These are phyloP conservation scores for Muscicapa striata DNA, from an alignment of 2,797 vertebrate species.

Conservation along the genomic window DNA sequence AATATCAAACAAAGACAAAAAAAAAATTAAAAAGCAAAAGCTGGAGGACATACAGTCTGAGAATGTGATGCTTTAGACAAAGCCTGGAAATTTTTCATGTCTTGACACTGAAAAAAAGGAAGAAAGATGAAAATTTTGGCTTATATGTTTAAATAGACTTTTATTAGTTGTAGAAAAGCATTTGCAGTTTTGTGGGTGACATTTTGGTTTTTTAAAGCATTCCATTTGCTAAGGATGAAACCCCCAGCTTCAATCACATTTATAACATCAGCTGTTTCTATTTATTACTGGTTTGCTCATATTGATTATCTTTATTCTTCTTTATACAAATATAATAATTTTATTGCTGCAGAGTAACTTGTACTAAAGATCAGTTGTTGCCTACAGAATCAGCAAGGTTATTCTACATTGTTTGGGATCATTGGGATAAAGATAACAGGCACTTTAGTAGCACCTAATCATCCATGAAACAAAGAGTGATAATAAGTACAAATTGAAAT, in stretches of 20 bases:
- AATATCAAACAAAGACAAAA: not conserved
- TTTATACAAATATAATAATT: not conserved
- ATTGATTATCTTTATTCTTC: not conserved
- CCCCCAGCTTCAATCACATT: not conserved
- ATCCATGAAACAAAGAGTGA: not conserved
- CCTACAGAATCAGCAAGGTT: not conserved
- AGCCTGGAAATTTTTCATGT: not conserved
- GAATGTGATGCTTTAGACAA: not conserved
- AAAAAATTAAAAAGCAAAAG: fast-evolving
- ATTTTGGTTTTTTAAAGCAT: not conserved
- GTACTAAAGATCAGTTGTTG: not conserved
- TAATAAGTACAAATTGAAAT: conserved; percentile 13
- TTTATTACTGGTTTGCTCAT: not conserved
- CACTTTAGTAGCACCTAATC: not conserved
- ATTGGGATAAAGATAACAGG: not conserved
- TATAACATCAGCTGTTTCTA: not conserved
- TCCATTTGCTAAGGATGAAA: not conserved
- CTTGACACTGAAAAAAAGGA: not conserved
- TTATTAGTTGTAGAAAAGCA: not conserved
- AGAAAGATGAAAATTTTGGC: not conserved
- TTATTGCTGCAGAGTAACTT: not conserved
- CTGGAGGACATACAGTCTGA: not conserved
- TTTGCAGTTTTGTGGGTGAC: not conserved
- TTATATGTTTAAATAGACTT: not conserved
- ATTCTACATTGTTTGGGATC: not conserved